A percentile compares a stretch with the other conserved stretches of the same genome.
Conservation (phyloP, 1,140 invertebrate genomes). For the Drosophila pallidifrons region DNA sequence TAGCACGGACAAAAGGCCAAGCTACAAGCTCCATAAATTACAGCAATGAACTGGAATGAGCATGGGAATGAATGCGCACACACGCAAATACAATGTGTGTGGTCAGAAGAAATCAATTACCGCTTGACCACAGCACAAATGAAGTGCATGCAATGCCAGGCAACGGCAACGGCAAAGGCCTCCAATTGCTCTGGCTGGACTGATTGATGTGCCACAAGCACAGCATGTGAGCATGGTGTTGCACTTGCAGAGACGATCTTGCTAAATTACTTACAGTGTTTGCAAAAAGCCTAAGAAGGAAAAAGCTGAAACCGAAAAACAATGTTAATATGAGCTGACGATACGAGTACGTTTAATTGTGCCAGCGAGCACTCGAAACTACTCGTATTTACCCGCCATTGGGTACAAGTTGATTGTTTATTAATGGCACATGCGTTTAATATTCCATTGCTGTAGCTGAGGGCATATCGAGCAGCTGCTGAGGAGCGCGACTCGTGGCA, state of each 20-base stretch:
- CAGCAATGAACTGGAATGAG: conserved; percentile 17
- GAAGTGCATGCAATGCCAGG: conserved; percentile 11
- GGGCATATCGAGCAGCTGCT: conserved; percentile 1
- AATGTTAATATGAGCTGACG: too few relatives aligned
- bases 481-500: neutral
- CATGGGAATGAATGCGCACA: neutral
- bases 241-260: neutral
- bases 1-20: conserved; percentile 9
- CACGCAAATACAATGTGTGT: conserved; percentile 1
- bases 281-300: neutral
- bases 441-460: neutral
- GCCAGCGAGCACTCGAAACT: neutral
- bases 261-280: neutral
- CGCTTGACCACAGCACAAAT: conserved; percentile 26
- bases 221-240: neutral
- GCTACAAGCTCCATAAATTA: conserved; percentile 38
- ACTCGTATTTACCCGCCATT: neutral
- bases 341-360: too few relatives aligned
- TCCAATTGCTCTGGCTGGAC: neutral
- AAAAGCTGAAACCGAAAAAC: too few relatives aligned
- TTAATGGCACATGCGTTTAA: conserved; percentile 17
- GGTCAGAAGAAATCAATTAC: conserved; percentile 53
- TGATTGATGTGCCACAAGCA: conserved; percentile 4
- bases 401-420: conserved; percentile 9
- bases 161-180: neutral